These are phyloP conservation scores for Zaprionus ornatus DNA, from an alignment of 1,140 invertebrate species.

Conservation along the genomic window DNA sequence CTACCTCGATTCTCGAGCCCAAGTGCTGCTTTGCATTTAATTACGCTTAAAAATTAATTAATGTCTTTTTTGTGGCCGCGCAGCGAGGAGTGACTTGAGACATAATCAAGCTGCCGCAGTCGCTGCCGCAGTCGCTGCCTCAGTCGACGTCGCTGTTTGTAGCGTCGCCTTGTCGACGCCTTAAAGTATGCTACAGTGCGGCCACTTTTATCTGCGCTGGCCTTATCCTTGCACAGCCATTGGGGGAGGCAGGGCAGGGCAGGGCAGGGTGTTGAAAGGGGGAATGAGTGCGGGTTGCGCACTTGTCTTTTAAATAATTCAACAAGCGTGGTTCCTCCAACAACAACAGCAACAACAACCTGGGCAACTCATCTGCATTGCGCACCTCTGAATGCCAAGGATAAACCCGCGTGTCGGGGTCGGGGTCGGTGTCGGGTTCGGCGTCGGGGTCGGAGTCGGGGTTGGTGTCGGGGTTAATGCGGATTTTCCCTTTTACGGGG, in stretches of 20 bases:
- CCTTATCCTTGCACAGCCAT: conserved; percentile 56
- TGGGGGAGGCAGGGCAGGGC: neutral
- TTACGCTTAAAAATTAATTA: conserved; percentile 82
- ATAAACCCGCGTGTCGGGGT: conserved; percentile 41
- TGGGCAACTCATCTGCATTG: conserved; percentile 16
- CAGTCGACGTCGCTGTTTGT: conserved; percentile 4
- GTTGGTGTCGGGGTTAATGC: conserved; percentile 40
- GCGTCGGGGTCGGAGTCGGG: conserved; percentile 13
- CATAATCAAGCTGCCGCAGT: conserved; percentile 70
- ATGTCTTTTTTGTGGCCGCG: conserved; percentile 73
- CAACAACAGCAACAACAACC: conserved; percentile 31
- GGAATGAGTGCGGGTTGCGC: conserved; percentile 35
- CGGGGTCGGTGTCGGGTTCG: too few species aligned
- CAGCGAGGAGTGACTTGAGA: conserved; percentile 69
- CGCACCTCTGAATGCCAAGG: conserved; percentile 74
- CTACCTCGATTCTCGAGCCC: conserved; percentile 5
- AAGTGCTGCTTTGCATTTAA: conserved; percentile 79
- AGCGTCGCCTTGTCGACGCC: conserved; percentile 37
- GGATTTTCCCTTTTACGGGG: conserved; percentile 14
- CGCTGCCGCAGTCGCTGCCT: conserved; percentile 17
- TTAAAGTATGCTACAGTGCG: conserved; percentile 70
- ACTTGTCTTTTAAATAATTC: conserved; percentile 79
- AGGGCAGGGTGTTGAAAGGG: neutral
- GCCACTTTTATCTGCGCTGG: conserved; percentile 65
- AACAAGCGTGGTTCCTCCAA: conserved; percentile 64